Conservation (phyloP, 2,113 vertebrate genomes). For the Peucedramus taeniatus region DNA sequence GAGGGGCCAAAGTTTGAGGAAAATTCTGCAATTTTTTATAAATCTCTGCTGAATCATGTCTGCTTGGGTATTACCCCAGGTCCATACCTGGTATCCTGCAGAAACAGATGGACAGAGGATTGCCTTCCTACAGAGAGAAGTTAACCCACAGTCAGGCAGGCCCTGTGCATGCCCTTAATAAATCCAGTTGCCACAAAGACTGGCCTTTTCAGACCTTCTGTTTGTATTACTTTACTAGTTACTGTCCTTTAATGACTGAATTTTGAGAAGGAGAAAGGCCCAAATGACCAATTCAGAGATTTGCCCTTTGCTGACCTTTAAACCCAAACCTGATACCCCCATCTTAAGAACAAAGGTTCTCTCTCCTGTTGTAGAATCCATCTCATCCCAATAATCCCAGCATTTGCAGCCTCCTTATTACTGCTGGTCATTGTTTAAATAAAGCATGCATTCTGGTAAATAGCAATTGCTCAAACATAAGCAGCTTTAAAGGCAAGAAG, state of each 20-base stretch:
- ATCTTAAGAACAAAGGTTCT: background rate
- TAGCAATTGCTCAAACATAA: slow-evolving; percentile 50
- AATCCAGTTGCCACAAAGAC: background rate
- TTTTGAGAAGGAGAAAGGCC: background rate
- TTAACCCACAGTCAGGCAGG: background rate
- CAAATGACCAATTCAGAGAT: background rate
- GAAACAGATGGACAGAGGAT: background rate
- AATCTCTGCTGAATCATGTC: background rate
- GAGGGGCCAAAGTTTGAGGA: background rate
- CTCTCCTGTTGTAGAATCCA: background rate
- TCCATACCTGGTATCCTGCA: background rate
- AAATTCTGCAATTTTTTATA: background rate
- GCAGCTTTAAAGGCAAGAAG: slow-evolving; percentile 48
- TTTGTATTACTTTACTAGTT: background rate
- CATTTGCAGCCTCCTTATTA: slow-evolving; percentile 32
- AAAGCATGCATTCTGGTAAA: slow-evolving; percentile 54
- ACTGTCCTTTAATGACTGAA: background rate
- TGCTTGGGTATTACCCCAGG: background rate
- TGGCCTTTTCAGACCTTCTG: background rate
- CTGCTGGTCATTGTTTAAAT: slow-evolving; percentile 52
- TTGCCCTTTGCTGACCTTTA: slow-evolving; percentile 10
- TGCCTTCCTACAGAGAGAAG: background rate
- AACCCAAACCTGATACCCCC: background rate
- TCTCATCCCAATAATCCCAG: background rate
- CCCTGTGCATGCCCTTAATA: background rate